Evolutionary conservation across 2,113 vertebrate species (phyloP), one percentile per base, ranked within the genome.

Genomic region (Gobio gobio): DNA sequence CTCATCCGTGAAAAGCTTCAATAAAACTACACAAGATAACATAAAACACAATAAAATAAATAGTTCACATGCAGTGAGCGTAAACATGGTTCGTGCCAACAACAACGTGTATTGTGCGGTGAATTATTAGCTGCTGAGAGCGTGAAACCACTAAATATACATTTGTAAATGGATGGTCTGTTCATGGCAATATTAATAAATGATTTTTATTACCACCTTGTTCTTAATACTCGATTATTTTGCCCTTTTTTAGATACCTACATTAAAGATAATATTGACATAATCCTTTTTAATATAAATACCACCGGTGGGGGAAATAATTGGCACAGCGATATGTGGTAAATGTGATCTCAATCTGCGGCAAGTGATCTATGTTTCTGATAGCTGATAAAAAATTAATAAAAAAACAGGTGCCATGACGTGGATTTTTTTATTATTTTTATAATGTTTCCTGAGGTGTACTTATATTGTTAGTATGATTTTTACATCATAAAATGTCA

Each of bases 221-320:
- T 3, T 51, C n/a, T 51, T 56, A 1, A 24, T 40, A 20, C 14
- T 72, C 7, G 29, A 58, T 6, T 49, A 40, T 43, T 73, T 49
- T 47, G 24, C 4, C 2, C 51, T n/a, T 16, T 33, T 43, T 43
- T 45, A 20, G 47, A 85, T 26, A 43, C 20, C 29, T 54, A 51
- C 14, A 29, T 79, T 72, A 43, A 51, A 43, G 14, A 80, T 54
- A 74, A 79, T 18, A 80, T 40, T 36, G 82, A 75, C 66, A 83
- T 45, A 33, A 70, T 47, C 26, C 16, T 59, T 76, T 83, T 61
- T 81, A 66, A 84, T 84, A 86, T 77, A 86, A 88, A 83, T 86
- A 61, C 78, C 40, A 29, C 26, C 20, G 47, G 59, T 10, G 22
- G 58, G 5, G 24, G 56, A 58, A 77, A 45, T 72, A 63, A 78